phyloP scores from a whole-genome alignment of 2,888 invertebrate species.

The Rhorus exstirpatorius region DNA sequence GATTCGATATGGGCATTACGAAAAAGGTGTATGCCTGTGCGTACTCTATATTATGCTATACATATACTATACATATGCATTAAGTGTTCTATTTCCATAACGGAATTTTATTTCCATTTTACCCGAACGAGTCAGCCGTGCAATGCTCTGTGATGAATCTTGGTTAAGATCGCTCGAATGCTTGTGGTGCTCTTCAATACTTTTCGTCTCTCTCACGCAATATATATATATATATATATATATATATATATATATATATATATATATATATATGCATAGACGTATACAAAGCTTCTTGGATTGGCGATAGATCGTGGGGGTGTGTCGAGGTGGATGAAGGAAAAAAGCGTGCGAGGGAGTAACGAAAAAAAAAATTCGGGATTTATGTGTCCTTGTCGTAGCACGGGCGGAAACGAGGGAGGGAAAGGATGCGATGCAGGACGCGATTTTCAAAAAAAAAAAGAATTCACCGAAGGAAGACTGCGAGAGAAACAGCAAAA shows the following conservation, averaged over 20 bases:
- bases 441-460: slow-evolving; percentile 30
- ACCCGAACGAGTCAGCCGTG: slow-evolving; percentile 53
- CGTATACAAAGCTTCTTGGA: slow-evolving; percentile 22
- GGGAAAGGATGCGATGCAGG: slow-evolving; percentile 27
- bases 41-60: slow-evolving; percentile 54
- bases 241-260: neutral
- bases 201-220: slow-evolving; percentile 22
- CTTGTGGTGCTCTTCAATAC: slow-evolving; percentile 28
- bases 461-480: slow-evolving; percentile 5
- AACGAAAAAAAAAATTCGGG: slow-evolving; percentile 59
- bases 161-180: slow-evolving; percentile 47
- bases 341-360: slow-evolving; percentile 29
- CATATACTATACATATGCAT: slow-evolving; percentile 17
- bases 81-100: slow-evolving; percentile 78
- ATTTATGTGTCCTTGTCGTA: slow-evolving; percentile 70
- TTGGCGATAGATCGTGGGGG: slow-evolving; percentile 39
- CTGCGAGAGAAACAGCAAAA: slow-evolving; percentile 60
- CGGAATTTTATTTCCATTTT: slow-evolving; percentile 81
- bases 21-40: slow-evolving; percentile 69
- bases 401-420: slow-evolving; percentile 22
- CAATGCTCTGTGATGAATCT: slow-evolving; percentile 48
- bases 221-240: neutral
- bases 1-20: slow-evolving; percentile 71
- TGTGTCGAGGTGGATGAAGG: slow-evolving; percentile 51
- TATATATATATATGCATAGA: neutral